These are phyloP conservation scores for Anneissia japonica DNA, from an alignment of 35 echinoderm and acorn worm species.

Conservation along the genomic window DNA sequence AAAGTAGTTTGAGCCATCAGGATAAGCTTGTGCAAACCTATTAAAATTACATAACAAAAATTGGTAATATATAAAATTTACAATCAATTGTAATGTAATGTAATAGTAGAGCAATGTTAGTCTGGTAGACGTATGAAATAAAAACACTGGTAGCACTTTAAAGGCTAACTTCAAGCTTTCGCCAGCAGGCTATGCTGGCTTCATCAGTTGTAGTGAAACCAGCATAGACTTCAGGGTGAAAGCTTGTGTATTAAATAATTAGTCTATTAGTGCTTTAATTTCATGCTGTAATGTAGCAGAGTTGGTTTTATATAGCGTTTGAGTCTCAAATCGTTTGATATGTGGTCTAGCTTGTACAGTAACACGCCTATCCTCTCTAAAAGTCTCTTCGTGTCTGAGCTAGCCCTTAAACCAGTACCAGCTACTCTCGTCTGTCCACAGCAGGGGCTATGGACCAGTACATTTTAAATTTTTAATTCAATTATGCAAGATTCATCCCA, in stretches of 20 bases:
- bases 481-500: too few relatives aligned
- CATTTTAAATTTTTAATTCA: too few relatives aligned
- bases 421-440: too few relatives aligned
- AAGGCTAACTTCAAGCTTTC: not conserved
- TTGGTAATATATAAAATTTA: not conserved
- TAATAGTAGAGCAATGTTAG: not conserved
- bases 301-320: too few relatives aligned
- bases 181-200: not conserved
- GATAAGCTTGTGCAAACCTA: conserved; percentile 75
- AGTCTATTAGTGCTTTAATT: too few relatives aligned
- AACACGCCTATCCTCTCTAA: too few relatives aligned
- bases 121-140: not conserved
- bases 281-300: too few relatives aligned
- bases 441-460: too few relatives aligned
- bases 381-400: too few relatives aligned
- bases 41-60: not conserved
- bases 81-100: not conserved
- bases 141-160: not conserved
- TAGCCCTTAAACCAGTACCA: too few relatives aligned
- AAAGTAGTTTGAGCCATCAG: conserved; percentile 84
- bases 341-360: too few relatives aligned
- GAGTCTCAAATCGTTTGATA: too few relatives aligned
- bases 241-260: not conserved
- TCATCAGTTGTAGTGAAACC: not conserved
- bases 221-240: not conserved